Evolutionary conservation across 2,797 vertebrate genomes (phyloP), one percentile per base, ranked within the genome.

Genomic region (Muscicapa comitata): DNA sequence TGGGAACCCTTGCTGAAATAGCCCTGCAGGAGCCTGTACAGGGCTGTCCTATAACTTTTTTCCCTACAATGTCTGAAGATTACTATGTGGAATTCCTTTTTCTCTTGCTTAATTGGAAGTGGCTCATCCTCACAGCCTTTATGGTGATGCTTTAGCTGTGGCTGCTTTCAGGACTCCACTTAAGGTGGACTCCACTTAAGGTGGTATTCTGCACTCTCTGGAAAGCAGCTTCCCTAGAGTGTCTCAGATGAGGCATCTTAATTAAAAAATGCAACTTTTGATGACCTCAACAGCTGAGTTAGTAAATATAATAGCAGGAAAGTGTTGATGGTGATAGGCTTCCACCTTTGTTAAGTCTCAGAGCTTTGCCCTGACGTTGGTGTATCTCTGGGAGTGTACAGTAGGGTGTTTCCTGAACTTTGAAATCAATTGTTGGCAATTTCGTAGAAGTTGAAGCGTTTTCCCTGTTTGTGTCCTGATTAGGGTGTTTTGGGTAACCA

Each of bases 401-500:
- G 29, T 31, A 86, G 74, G 74, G 72, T 89, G 77, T 88, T 94
- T 58, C 72, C 82, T 95, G 82, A 75, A 91, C 91, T 93, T 91
- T 91, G 93, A 86, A 77, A 88, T 65, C 38, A 61, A 40, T n/a
- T 40, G 17, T 42, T 23, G 19, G 10, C 35, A 75, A 15, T 33
- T 33, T 67, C 11, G 7, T 83, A 65, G 25, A 91, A 94, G 87
- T 42, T 57, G 45, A 72, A 86, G 31, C 0, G 0, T 90, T 83
- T 93, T 77, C 25, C 7, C 8, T 88, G 38, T 86, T 90, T 63
- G 12, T 68, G 12, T 72, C 25, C n/a, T 65, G 42, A 8, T 93
- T 50, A 28, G 63, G 55, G 24, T 72, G 68, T 91, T 93, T 92
- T 68, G 67, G 17, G 37, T 79, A 89, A 74, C 17, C 19, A 65